Evolutionary conservation across 2,113 vertebrate species (phyloP), one percentile per base, ranked within the genome.

Genomic region (Anarrhichthys ocellatus): DNA sequence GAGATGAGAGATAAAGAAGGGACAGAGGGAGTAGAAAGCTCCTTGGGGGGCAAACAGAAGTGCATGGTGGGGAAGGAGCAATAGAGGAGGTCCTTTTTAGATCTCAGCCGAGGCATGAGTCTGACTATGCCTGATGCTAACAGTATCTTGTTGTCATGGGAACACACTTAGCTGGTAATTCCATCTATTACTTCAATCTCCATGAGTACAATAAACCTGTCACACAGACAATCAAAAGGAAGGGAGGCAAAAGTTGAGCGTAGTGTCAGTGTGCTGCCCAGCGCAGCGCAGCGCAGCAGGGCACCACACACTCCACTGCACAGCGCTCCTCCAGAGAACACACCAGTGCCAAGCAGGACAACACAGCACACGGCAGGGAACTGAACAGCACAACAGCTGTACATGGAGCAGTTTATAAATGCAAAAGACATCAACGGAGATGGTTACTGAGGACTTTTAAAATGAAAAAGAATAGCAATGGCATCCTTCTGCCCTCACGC

Each of bases 61-160:
- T 68, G 42, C 50, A 75, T 52, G 52, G 63, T 20, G 18, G 54
- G 59, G 80, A 67, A 63, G 63, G 20, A 77, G 61, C 70, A 63
- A 34, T 3, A 54, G 54, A 65, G 79, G 72, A 76, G 83, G 87
- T 70, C 59, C 64, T 81, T 77, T 86, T 80, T 76, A 76, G 80
- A 86, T 80, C 84, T 78, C 22, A 66, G 72, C 76, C 24, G 44
- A 63, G 66, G 65, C 62, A 76, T 76, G 85, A 84, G 83, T 84
- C 76, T 83, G 74, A 91, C 89, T 88, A 54, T 61, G 58, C 62
- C 70, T 79, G 89, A 93, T 83, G 59, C 81, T 86, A 91, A 89
- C 82, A 74, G 77, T 86, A 82, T 89, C 81, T 62, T 66, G 93
- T 92, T 92, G 93, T 92, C 92, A 93, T 94, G 88, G 90, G 82